Percentiles rank a stretch among this genome's conserved stretches.
Evolutionary conservation across 2,113 vertebrate genomes (phyloP).

Genomic region (Quiscalus mexicanus): DNA sequence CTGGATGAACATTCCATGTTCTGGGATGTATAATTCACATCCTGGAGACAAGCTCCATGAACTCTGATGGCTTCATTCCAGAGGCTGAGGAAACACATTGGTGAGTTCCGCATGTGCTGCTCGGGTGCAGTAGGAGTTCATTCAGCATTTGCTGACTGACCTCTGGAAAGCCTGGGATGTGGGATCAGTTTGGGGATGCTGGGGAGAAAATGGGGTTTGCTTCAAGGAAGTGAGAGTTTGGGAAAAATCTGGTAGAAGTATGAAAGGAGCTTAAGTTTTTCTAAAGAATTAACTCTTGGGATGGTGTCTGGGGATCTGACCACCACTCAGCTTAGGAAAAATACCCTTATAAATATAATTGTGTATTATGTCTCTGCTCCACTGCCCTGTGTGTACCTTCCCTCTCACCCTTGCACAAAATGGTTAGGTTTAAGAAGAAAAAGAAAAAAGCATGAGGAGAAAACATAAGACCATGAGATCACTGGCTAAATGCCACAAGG

Average conservation of each 20-base stretch:
- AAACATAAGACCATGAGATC: background rate
- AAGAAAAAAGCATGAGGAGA: background rate
- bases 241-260: background rate
- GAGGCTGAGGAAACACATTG: background rate
- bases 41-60: background rate
- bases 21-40: background rate
- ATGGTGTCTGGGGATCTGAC: background rate
- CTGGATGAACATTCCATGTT: background rate
- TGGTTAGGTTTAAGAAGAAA: background rate
- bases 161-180: background rate
- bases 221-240: background rate
- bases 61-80: background rate
- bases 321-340: background rate
- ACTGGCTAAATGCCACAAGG: background rate
- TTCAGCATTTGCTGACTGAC: background rate
- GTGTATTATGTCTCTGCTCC: background rate
- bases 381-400: background rate
- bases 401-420: fast-evolving
- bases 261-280: background rate
- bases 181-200: background rate
- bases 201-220: background rate
- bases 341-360: background rate
- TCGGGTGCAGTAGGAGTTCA: background rate
- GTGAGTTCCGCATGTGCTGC: background rate
- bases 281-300: background rate